These are phyloP conservation scores for Ligdia adustata DNA, from an alignment of 2,888 invertebrate species.

Conservation along the genomic window DNA sequence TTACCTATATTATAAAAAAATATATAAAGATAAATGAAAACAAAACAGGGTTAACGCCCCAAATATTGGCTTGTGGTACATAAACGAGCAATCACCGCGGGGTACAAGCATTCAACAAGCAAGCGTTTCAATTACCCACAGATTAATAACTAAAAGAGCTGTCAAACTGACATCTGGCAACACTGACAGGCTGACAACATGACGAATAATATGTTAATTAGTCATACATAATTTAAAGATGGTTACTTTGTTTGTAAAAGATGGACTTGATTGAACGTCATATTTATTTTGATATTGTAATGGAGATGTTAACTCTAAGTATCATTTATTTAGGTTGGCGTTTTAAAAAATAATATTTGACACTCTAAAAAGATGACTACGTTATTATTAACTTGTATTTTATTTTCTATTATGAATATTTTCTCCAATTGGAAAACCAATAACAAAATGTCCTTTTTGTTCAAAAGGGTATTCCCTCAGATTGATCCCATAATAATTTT, in stretches of 20 bases:
- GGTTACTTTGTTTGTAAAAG: slow-evolving; percentile 24
- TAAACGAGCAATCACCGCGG: slow-evolving; percentile 36
- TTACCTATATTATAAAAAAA: no score
- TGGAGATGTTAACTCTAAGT: neutral
- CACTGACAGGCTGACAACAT: slow-evolving; percentile 33
- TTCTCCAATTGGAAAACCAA: no score
- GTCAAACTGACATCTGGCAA: slow-evolving; percentile 35
- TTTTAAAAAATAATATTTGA: no score
- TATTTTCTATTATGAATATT: no score
- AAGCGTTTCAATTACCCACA: slow-evolving; percentile 40
- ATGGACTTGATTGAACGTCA: slow-evolving; percentile 12
- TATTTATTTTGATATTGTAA: slow-evolving; percentile 1
- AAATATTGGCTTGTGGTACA: neutral
- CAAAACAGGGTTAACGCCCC: slow-evolving; percentile 19
- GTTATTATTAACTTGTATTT: no score
- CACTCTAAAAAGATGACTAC: no score
- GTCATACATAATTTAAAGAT: slow-evolving; percentile 33
- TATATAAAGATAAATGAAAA: no score
- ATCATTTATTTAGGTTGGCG: neutral
- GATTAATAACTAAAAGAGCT: slow-evolving; percentile 50
- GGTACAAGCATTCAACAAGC: slow-evolving; percentile 25
- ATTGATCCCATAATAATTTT: no score
- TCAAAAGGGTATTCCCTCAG: no score
- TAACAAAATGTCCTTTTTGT: no score
- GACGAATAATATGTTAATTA: slow-evolving; percentile 39